Conservation (phyloP, 2,888 invertebrate species). For the Eilema caniola region DNA sequence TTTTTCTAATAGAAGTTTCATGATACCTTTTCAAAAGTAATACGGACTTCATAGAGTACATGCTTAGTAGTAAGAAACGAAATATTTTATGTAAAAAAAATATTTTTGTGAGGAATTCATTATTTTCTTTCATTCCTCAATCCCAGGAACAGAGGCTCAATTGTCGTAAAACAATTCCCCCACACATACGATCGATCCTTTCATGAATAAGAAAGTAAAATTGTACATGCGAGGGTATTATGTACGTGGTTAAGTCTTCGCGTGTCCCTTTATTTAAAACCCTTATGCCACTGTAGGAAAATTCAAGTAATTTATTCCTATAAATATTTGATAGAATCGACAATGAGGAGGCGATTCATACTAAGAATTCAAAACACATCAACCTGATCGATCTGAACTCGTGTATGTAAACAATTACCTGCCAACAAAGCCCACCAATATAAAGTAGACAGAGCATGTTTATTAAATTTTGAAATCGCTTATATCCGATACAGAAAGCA, state of each 20-base stretch:
- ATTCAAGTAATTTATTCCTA: neutral
- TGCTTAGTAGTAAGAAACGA: no score
- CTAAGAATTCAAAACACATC: neutral
- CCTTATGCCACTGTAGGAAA: neutral
- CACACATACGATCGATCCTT: no score
- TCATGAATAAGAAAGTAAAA: no score
- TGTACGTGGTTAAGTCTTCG: neutral
- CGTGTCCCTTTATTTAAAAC: no score
- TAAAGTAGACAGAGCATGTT: neutral
- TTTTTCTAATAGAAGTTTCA: neutral
- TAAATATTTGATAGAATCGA: neutral
- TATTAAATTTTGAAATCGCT: neutral
- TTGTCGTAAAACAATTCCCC: no score
- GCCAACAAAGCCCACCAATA: neutral
- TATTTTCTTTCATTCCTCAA: no score
- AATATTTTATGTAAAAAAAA: no score
- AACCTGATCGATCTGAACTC: neutral
- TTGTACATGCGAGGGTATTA: no score
- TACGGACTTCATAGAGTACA: no score
- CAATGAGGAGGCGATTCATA: neutral
- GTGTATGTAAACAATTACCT: neutral
- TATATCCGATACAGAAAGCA: no score
- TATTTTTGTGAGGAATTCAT: no score
- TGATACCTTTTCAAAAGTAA: neutral
- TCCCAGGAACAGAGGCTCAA: no score